A percentile compares a stretch with the other conserved stretches of the same genome.
Conservation (phyloP, 2,888 invertebrate genomes). For the Zhengitettix transpicula region DNA sequence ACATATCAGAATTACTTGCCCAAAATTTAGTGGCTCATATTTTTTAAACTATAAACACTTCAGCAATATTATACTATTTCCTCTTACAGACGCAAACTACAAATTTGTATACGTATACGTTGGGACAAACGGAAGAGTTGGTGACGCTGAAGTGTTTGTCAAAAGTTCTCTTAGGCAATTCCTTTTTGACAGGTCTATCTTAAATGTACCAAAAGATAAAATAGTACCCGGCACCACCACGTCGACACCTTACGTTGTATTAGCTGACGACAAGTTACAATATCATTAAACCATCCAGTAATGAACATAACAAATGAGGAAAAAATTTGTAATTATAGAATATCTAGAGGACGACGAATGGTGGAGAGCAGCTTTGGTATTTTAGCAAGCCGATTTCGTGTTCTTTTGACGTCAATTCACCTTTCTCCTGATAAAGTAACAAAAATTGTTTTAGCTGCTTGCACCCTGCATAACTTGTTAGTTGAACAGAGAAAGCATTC, state of each 20-base stretch:
- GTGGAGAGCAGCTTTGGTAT: slow-evolving; percentile 12
- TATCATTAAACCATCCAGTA: slow-evolving; percentile 6
- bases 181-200: slow-evolving; percentile 2
- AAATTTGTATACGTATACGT: slow-evolving; percentile 15
- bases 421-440: slow-evolving; percentile 8
- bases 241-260: slow-evolving; percentile 2
- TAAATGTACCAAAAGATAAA: slow-evolving; percentile 1
- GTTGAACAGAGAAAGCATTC: not conserved
- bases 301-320: slow-evolving; percentile 3
- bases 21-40: slow-evolving; percentile 10
- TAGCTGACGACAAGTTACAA: slow-evolving; percentile 8
- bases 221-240: slow-evolving; percentile 2
- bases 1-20: slow-evolving; percentile 12
- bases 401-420: slow-evolving; percentile 11
- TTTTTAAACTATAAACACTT: slow-evolving; percentile 14
- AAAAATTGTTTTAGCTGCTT: slow-evolving; percentile 2
- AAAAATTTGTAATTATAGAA: slow-evolving; percentile 11
- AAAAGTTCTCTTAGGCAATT: slow-evolving; percentile 3
- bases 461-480: slow-evolving; percentile 10
- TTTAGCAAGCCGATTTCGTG: slow-evolving; percentile 11
- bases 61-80: slow-evolving; percentile 5
- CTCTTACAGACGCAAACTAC: slow-evolving; percentile 13
- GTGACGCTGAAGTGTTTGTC: slow-evolving; percentile 13
- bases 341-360: slow-evolving; percentile 8
- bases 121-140: slow-evolving; percentile 14